These are phyloP conservation scores for Pseudoips prasinana DNA, from an alignment of 2,888 invertebrate species.

Conservation along the genomic window DNA sequence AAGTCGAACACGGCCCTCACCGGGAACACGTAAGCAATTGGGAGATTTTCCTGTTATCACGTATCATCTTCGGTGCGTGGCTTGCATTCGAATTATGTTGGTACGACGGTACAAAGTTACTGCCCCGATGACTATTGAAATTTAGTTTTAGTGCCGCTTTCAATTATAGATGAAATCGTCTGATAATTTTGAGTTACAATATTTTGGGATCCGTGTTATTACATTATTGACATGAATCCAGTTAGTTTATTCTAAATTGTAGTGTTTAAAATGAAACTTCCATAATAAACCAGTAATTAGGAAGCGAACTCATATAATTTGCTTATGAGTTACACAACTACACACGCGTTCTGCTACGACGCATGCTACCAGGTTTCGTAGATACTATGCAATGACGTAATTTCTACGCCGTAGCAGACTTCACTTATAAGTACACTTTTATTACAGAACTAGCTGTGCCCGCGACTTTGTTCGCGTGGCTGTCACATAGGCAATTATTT, in stretches of 20 bases:
- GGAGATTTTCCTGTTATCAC: slow-evolving; percentile 82
- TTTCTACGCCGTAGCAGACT: slow-evolving; percentile 12
- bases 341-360: no score
- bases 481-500: no score
- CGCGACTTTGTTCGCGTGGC: no score
- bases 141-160: slow-evolving; percentile 41
- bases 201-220: slow-evolving; percentile 16
- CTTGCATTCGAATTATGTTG: slow-evolving; percentile 54
- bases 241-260: no score
- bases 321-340: no score
- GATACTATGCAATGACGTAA: background rate
- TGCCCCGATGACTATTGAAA: slow-evolving; percentile 51
- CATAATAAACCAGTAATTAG: no score
- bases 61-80: slow-evolving; percentile 77
- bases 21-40: slow-evolving; percentile 79
- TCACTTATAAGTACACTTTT: no score
- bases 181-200: slow-evolving; percentile 36
- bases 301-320: no score
- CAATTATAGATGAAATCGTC: slow-evolving; percentile 32
- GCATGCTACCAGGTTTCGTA: background rate
- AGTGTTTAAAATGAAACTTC: no score
- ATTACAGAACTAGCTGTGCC: no score
- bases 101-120: slow-evolving; percentile 52
- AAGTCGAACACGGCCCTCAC: slow-evolving; percentile 43
- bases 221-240: no score